Base-by-base conservation (phyloP, 1,140 invertebrate species). In the Brachionus paranguensis region DNA sequence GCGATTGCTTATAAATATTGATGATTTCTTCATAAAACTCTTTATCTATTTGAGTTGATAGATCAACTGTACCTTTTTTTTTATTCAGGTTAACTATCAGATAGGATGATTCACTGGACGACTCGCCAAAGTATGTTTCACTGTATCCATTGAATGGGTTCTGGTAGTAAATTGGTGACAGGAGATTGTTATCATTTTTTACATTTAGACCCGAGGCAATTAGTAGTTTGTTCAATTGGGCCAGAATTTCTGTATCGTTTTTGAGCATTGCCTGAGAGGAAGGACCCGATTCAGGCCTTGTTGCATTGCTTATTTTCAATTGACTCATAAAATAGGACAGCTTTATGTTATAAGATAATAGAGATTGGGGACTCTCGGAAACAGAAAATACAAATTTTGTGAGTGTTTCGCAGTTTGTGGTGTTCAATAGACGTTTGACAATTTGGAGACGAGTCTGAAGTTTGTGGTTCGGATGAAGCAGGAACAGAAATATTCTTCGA, bases 1-100 rank as follows among this genome's bases (percentile, higher is more conserved):
- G n/a, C 11, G 78, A 60, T 27, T 81, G 55, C 1, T 81, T 64
- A 29, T 81, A 81, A 14, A 81, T 68, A 11, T 81, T 81, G 12
- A 81, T 20, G 10, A 81, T 81, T 33, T 81, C 78, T 0, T 64
- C 78, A 81, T 81, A 53, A 8, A 81, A 24, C 27, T 81, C 78
- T 64, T 81, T 81, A 24, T 81, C 78, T 43, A 81, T 20, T 81
- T 81, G 78, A n/a, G 53, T 60, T 10, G 14, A 64, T 33, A 81
- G 43, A 64, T 81, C 78, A 43, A 81, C 20, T 17, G 53, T 60
- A 37, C 33, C 20, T 81, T 47, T 81, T 17, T 24, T 29, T 5
- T 50, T 47, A 50, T 27, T 29, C 20, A 50, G 11, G 41, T 72
- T 72, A 6, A 72, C 68, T 7, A 72, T 41, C 17, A 72, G 10